phyloP scores from a whole-genome alignment of 2,797 vertebrate genomes.

The Anguilla pacifica region DNA sequence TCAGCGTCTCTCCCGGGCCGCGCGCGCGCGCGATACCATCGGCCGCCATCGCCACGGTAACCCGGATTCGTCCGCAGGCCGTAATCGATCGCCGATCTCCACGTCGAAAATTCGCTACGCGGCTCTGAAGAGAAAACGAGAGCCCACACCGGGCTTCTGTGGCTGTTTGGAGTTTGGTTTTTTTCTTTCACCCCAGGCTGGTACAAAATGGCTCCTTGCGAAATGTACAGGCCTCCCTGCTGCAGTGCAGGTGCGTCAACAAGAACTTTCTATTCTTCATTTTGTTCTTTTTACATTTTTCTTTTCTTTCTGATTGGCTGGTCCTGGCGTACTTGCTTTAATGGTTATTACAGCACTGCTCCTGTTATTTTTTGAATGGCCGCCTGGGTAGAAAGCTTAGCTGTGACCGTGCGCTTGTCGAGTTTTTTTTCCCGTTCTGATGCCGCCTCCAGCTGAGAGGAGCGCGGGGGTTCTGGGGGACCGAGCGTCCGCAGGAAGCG shows the following conservation, averaged over 20 bases:
- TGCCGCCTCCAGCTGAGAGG: not conserved
- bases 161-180: not conserved
- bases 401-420: not conserved
- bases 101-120: not conserved
- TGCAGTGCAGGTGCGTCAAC: not conserved
- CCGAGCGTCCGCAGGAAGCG: not conserved
- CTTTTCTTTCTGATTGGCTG: not conserved
- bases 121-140: not conserved
- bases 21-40: not conserved
- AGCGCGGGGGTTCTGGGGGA: not conserved
- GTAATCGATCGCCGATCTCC: not conserved
- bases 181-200: not conserved
- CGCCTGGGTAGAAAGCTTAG: not conserved
- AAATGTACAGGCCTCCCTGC: not conserved
- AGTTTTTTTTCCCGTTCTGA: not conserved
- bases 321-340: not conserved
- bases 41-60: not conserved
- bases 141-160: not conserved
- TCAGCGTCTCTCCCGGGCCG: not conserved
- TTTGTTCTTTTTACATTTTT: not conserved
- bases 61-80: not conserved
- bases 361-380: not conserved
- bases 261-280: not conserved
- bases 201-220: too few relatives aligned
- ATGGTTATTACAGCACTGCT: not conserved